phyloP scores from a whole-genome alignment of 2,888 invertebrate species.

The Rhagonycha lutea region DNA sequence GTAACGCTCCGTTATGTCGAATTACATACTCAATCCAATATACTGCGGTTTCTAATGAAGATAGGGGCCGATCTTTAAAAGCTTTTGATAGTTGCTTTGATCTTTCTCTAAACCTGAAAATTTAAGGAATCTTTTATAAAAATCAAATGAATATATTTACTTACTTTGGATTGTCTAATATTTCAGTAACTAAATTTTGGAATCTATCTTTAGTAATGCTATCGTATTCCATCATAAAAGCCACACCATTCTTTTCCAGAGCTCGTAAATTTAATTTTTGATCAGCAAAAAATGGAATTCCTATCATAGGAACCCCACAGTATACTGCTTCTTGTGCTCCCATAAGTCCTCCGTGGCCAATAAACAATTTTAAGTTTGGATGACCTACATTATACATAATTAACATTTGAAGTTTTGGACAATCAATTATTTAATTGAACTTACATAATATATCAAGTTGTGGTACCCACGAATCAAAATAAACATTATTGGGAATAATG shows the following conservation, averaged over 20 bases:
- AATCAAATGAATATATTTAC: not conserved
- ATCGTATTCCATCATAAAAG: conserved; percentile 48
- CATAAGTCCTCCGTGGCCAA: conserved; percentile 60
- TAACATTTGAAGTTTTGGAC: not conserved
- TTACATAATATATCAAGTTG: conserved; percentile 60
- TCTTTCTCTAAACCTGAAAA: not conserved
- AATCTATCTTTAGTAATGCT: conserved; percentile 39
- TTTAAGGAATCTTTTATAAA: not conserved
- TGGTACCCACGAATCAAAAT: conserved; percentile 61
- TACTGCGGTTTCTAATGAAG: conserved; percentile 63
- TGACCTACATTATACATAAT: conserved; percentile 45
- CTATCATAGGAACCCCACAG: conserved; percentile 53
- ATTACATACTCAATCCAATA: conserved; percentile 70
- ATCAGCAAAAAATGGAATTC: conserved; percentile 51
- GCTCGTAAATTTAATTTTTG: conserved; percentile 59
- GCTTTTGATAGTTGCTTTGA: conserved; percentile 49
- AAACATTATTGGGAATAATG: conserved; percentile 51
- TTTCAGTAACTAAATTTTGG: not conserved
- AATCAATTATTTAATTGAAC: not conserved
- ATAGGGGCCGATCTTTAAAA: conserved; percentile 62
- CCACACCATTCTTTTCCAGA: conserved; percentile 59
- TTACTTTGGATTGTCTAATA: not conserved
- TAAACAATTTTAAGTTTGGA: conserved; percentile 55
- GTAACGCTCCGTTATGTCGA: conserved; percentile 61
- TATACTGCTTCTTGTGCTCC: conserved; percentile 56